These are phyloP conservation scores for Nematolebias whitei DNA, from an alignment of 2,113 vertebrate genomes.

Conservation along the genomic window DNA sequence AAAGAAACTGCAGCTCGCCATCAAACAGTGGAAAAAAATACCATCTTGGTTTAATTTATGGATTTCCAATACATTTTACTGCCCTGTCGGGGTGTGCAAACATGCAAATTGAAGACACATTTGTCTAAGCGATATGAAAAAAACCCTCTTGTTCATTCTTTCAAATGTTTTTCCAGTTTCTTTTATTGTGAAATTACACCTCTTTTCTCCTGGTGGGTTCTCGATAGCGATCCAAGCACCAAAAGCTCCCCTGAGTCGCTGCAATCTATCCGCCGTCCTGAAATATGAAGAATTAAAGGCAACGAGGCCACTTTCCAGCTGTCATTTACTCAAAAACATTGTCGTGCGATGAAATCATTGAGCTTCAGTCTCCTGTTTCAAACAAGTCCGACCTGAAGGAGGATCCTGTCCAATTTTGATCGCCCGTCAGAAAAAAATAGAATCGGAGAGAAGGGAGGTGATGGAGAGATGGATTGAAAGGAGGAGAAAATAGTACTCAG, in stretches of 20 bases:
- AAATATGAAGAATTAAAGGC: constrained; percentile 3
- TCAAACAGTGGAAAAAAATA: neutral
- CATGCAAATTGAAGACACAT: neutral
- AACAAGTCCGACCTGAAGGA: constrained; percentile 19
- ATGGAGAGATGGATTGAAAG: constrained; percentile 40
- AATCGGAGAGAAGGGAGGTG: constrained; percentile 15
- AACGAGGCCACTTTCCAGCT: constrained; percentile 5
- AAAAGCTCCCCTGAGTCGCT: neutral
- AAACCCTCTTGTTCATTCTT: neutral
- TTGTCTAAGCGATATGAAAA: neutral
- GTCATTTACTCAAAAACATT: constrained; percentile 6
- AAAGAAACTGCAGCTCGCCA: constrained; percentile 14
- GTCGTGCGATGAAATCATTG: constrained; percentile 1
- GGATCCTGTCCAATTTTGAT: constrained; percentile 29
- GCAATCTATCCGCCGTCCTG: neutral
- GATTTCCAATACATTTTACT: no score
- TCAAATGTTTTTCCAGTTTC: neutral
- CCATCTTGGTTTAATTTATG: no score
- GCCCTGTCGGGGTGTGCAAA: no score
- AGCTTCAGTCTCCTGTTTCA: constrained; percentile 22
- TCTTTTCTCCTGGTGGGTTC: neutral
- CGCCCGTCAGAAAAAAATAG: constrained; percentile 29
- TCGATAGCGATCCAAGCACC: neutral
- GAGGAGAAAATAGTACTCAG: constrained; percentile 48
- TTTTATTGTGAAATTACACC: neutral